Evolutionary conservation across 2,797 vertebrate species (phyloP).

Genomic region (Anguilla obscura): DNA sequence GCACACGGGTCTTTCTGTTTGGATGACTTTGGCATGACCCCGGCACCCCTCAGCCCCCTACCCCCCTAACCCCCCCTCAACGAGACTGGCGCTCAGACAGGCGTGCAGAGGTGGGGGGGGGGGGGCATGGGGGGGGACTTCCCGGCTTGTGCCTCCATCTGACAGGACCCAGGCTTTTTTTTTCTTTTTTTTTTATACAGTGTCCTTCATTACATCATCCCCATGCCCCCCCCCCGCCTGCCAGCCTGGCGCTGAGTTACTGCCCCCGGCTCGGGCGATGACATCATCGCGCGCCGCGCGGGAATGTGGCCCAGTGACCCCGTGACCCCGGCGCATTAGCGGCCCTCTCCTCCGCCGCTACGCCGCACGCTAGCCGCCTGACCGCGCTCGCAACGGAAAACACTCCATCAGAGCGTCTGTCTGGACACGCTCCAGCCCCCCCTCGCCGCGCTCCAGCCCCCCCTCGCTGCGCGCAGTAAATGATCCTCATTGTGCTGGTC

Average conservation of each 20-base stretch:
- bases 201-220: conserved; percentile 55
- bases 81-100: background rate
- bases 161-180: background rate
- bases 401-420: conserved; percentile 67
- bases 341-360: conserved; percentile 49
- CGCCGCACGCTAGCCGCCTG: conserved; percentile 65
- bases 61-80: background rate
- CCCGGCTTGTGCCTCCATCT: background rate
- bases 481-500: conserved; percentile 22
- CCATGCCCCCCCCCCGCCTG: background rate
- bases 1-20: conserved; percentile 38
- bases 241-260: background rate
- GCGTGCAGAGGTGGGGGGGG: background rate
- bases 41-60: background rate
- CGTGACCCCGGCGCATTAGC: conserved; percentile 69
- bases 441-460: background rate
- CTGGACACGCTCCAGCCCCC: conserved; percentile 54
- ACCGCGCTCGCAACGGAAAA: conserved; percentile 49
- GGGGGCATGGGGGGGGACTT: no score
- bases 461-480: conserved; percentile 15
- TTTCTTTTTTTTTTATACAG: background rate
- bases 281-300: conserved; percentile 69
- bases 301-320: conserved; percentile 66
- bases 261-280: conserved; percentile 54
- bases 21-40: conserved; percentile 42